A percentile compares a stretch with the other conserved stretches of the same genome.
Conservation (phyloP, 2,797 vertebrate genomes). For the Danio jaintianensis region DNA sequence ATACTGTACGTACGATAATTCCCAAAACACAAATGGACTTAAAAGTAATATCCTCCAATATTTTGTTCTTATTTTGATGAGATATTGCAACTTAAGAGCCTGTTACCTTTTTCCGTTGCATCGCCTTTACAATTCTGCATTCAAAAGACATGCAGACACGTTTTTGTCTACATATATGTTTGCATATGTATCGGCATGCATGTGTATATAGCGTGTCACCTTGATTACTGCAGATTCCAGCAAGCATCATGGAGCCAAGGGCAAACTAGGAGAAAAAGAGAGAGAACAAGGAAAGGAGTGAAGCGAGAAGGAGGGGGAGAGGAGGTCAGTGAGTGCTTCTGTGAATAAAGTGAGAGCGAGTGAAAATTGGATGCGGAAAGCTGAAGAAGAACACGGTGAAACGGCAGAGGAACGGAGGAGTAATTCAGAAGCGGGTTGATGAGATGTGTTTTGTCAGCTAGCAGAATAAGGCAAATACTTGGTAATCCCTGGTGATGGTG, state of each 20-base stretch:
- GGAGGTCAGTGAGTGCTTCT: conserved; percentile 60
- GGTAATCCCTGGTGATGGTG: conserved; percentile 42
- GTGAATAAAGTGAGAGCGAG: conserved; percentile 49
- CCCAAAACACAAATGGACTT: too few relatives aligned
- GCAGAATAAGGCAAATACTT: conserved; percentile 50
- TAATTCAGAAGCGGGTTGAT: background rate
- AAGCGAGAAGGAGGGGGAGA: conserved; percentile 31
- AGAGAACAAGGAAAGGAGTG: conserved; percentile 13
- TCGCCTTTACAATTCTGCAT: too few relatives aligned
- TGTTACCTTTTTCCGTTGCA: background rate
- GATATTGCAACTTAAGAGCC: background rate
- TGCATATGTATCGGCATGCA: conserved; percentile 23
- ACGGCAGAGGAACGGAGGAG: conserved; percentile 27
- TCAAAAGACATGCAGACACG: background rate
- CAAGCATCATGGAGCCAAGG: conserved; percentile 72
- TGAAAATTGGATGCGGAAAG: conserved; percentile 33
- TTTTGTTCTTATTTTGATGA: too few relatives aligned
- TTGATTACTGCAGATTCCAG: conserved; percentile 78
- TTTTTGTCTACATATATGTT: background rate
- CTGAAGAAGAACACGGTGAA: conserved; percentile 27
- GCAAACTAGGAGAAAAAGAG: conserved; percentile 63
- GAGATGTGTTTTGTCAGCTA: conserved; percentile 47
- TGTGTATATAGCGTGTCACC: conserved; percentile 73
- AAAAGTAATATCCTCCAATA: too few relatives aligned
- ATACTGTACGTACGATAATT: background rate